These are phyloP conservation scores for Xestobium rufovillosum DNA, from an alignment of 2,888 invertebrate species.

Conservation along the genomic window DNA sequence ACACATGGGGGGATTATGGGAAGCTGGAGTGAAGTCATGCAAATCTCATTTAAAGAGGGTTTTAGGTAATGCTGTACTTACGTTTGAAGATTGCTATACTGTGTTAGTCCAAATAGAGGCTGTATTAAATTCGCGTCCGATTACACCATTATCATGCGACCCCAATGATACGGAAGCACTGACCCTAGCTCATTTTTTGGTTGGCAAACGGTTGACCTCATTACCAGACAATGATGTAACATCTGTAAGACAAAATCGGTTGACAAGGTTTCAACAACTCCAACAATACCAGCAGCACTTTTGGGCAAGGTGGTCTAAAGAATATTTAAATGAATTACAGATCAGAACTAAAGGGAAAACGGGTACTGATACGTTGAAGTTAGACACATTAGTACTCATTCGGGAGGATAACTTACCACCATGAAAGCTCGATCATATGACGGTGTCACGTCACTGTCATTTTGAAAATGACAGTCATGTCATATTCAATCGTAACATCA, in stretches of 20 bases:
- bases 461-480: too few species aligned
- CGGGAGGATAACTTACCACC: too few species aligned
- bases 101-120: conserved; percentile 27
- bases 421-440: too few species aligned
- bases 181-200: conserved; percentile 31
- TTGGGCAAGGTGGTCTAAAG: conserved; percentile 9
- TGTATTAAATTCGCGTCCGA: conserved; percentile 29
- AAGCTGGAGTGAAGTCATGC: conserved; percentile 22
- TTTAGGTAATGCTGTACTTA: conserved; percentile 13
- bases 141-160: conserved; percentile 25
- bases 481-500: too few species aligned
- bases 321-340: conserved; percentile 12
- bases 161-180: conserved; percentile 23
- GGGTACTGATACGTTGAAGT: too few species aligned
- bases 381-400: too few species aligned
- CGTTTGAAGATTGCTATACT: conserved; percentile 22
- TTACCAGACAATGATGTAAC: conserved; percentile 21
- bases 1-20: conserved; percentile 24
- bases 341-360: conserved; percentile 9
- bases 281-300: conserved; percentile 10
- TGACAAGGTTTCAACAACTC: conserved; percentile 3
- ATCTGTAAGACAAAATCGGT: conserved; percentile 11
- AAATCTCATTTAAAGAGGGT: conserved; percentile 21
- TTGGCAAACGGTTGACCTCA: conserved; percentile 18
- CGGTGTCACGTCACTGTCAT: too few species aligned